Evolutionary conservation across 2,797 vertebrate genomes (phyloP), one percentile per base, ranked within the genome.

Genomic region (Brachyalestes nurse): DNA sequence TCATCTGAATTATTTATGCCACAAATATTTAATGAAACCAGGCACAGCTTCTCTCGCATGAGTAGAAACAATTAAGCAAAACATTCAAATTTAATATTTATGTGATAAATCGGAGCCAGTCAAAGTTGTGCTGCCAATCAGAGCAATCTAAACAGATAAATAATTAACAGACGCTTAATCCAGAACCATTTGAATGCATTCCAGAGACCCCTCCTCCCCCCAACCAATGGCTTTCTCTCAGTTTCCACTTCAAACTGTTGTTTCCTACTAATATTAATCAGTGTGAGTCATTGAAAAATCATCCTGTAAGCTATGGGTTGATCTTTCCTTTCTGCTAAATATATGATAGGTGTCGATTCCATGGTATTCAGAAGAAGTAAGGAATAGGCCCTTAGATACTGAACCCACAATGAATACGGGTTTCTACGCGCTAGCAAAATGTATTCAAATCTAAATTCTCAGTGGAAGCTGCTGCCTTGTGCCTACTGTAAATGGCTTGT

Each of bases 21-120:
- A 82, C 62, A 76, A 80, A 86, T 87, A 87, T 78, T 88, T 82
- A 77, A 87, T 82, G 81, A 86, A 83, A 82, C 72, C 74, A 78
- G 82, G 17, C 69, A 53, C 28, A 57, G 81, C 72, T 77, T 69
- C 23, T 77, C 58, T 77, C 40, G 28, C 71, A 69, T 74, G 76
- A 72, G 47, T 21, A 80, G 78, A 86, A 84, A 84, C 82, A 84
- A 72, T 75, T 72, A 83, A 65, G 70, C 65, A 60, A 71, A 80
- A 83, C 65, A 79, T 77, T 85, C 38, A 42, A 75, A 82, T 83
- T 72, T 62, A 85, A 82, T 83, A 82, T 80, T 86, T 84, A 70
- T 81, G 62, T 47, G 67, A 80, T 78, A 82, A 83, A 79, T 86
- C 80, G 25, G 53, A 84, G 79, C 72, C 38, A 45, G 65, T 76